Conservation (phyloP, 2,888 invertebrate species). For the Drosophila paucipuncta region DNA sequence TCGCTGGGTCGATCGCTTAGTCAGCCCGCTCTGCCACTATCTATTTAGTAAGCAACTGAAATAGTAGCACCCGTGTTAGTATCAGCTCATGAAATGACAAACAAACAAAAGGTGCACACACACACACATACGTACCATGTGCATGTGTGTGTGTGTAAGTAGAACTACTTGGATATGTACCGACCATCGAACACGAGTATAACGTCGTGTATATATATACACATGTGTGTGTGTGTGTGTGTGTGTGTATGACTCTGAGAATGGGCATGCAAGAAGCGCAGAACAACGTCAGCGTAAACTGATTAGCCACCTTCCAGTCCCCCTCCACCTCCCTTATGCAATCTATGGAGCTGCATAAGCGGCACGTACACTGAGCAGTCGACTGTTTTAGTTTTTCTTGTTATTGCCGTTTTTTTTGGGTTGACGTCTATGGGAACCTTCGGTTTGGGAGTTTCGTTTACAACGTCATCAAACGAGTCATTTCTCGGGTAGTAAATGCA, state of each 20-base stretch:
- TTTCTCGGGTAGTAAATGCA: constrained; percentile 31
- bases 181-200: constrained; percentile 70
- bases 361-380: constrained; percentile 60
- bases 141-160: constrained; percentile 42
- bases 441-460: constrained; percentile 60
- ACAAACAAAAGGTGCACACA: constrained; percentile 26
- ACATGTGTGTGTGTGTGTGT: constrained; percentile 22
- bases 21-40: constrained; percentile 76
- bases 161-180: constrained; percentile 62
- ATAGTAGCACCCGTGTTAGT: constrained; percentile 82
- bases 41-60: constrained; percentile 82
- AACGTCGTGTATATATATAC: not conserved
- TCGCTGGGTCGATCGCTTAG: constrained; percentile 71
- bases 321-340: not conserved
- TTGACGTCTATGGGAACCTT: constrained; percentile 69
- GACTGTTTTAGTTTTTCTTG: constrained; percentile 15
- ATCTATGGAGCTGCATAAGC: constrained; percentile 62
- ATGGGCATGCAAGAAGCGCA: constrained; percentile 60
- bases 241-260: constrained; percentile 48
- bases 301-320: constrained; percentile 59
- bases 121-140: constrained; percentile 12
- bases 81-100: constrained; percentile 69
- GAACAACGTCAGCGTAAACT: constrained; percentile 79
- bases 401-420: constrained; percentile 4
- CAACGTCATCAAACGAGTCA: constrained; percentile 50